Percentiles rank a stretch among this genome's conserved stretches.
These are phyloP conservation scores for Aphodius granarius DNA, from an alignment of 2,888 invertebrate species.

Conservation along the genomic window DNA sequence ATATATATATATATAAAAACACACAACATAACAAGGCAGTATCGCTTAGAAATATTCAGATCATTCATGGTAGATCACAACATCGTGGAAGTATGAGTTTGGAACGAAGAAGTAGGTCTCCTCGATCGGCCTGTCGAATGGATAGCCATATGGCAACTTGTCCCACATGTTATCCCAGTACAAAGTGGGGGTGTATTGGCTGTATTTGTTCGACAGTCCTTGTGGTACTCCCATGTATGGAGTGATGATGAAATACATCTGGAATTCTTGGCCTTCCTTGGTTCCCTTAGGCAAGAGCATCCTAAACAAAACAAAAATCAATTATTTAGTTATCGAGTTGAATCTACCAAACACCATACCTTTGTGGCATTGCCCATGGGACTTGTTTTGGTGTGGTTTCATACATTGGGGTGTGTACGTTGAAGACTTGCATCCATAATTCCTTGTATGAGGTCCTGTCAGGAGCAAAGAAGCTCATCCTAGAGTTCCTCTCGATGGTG, in stretches of 20 bases:
- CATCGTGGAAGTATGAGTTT: conserved; percentile 69
- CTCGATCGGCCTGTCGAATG: conserved; percentile 69
- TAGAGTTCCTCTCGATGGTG: conserved; percentile 67
- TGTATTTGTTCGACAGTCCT: not conserved
- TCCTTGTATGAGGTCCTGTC: conserved; percentile 68
- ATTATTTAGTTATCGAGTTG: not conserved
- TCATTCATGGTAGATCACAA: conserved; percentile 62
- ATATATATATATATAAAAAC: not conserved
- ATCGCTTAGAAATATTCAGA: not conserved
- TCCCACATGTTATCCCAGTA: conserved; percentile 49
- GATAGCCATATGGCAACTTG: conserved; percentile 70
- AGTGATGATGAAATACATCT: conserved; percentile 57
- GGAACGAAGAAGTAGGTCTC: conserved; percentile 63
- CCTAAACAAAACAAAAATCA: conserved; percentile 33
- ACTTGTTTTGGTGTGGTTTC: conserved; percentile 40
- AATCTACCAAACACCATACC: conserved; percentile 44
- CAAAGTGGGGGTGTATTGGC: conserved; percentile 20
- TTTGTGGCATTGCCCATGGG: conserved; percentile 52
- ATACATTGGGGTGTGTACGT: conserved; percentile 44
- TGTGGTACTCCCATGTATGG: conserved; percentile 49
- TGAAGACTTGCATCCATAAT: conserved; percentile 64
- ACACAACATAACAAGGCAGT: not conserved
- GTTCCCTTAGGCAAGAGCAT: conserved; percentile 72
- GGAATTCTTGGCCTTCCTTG: conserved; percentile 62
- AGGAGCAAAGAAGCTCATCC: conserved; percentile 63